A percentile compares a stretch with the other conserved stretches of the same genome.
Conservation (phyloP, 2,888 invertebrate genomes). For the Drosophila birchii region DNA sequence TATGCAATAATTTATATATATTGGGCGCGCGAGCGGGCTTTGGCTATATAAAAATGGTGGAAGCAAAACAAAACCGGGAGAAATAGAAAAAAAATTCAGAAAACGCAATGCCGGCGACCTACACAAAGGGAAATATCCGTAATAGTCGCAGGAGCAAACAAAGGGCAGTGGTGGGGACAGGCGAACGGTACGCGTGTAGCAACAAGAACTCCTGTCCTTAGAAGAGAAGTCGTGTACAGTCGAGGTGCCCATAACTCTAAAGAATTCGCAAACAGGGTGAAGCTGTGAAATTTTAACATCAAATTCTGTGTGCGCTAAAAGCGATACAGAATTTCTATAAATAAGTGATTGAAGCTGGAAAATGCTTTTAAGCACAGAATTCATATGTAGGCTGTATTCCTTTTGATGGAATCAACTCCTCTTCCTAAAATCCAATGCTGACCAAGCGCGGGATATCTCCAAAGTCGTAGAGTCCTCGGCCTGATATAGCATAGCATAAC, state of each 20-base stretch:
- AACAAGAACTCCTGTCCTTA: conserved; percentile 5
- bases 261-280: conserved; percentile 7
- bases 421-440: not conserved
- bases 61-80: conserved; percentile 53
- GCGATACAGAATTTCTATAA: conserved; percentile 11
- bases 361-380: not conserved
- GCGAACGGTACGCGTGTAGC: conserved; percentile 49
- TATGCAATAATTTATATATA: conserved; percentile 83
- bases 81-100: conserved; percentile 31
- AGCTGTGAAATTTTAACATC: conserved; percentile 1
- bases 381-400: not conserved
- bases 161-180: not conserved
- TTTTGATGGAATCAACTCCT: not conserved
- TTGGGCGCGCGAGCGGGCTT: conserved; percentile 57
- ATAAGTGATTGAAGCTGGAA: conserved; percentile 7
- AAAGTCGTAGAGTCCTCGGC: not conserved
- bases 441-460: too few species aligned
- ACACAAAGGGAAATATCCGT: conserved; percentile 70
- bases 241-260: conserved; percentile 46
- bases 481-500: conserved; percentile 16
- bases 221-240: not conserved
- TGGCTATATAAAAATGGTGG: conserved; percentile 47
- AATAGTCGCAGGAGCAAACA: conserved; percentile 59
- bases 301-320: not conserved
- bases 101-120: conserved; percentile 63